These are phyloP conservation scores for Brachionus asplanchnoidis DNA, from an alignment of 1,140 invertebrate genomes.

Conservation along the genomic window DNA sequence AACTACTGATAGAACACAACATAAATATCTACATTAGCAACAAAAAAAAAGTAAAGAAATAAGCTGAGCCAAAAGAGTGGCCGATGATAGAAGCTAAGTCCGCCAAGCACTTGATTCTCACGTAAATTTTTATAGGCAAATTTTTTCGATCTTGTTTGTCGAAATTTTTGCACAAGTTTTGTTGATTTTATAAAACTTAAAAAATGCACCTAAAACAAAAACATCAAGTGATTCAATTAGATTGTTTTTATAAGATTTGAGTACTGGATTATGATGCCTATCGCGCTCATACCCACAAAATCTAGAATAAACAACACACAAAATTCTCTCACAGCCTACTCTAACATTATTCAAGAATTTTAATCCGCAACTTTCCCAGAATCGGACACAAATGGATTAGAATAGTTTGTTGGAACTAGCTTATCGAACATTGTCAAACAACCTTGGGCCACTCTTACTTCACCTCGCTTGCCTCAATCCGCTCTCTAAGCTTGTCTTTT, in stretches of 20 bases:
- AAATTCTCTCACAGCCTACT: background rate
- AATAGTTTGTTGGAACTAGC: background rate
- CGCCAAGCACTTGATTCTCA: slow-evolving; percentile 3
- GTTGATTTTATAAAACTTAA: slow-evolving; percentile 5
- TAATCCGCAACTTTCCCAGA: slow-evolving; percentile 16
- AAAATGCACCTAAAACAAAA: slow-evolving; percentile 16
- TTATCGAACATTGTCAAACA: background rate
- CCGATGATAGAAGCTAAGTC: background rate
- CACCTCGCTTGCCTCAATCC: too few relatives aligned
- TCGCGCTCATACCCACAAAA: background rate
- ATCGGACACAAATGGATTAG: slow-evolving; percentile 9
- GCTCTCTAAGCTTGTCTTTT: too few relatives aligned
- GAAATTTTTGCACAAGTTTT: background rate
- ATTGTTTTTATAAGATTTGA: slow-evolving; percentile 1
- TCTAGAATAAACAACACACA: background rate
- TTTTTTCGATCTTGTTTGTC: background rate
- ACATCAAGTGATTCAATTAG: background rate
- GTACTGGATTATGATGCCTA: slow-evolving; percentile 10
- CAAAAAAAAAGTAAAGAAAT: too few relatives aligned
- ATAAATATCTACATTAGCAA: too few relatives aligned
- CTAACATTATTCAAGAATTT: slow-evolving; percentile 20
- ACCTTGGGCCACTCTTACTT: background rate
- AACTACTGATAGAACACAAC: background rate
- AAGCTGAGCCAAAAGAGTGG: too few relatives aligned
- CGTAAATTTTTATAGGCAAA: background rate